Evolutionary conservation across 2,888 invertebrate genomes (phyloP).

Genomic region (Drosophila bunnanda): DNA sequence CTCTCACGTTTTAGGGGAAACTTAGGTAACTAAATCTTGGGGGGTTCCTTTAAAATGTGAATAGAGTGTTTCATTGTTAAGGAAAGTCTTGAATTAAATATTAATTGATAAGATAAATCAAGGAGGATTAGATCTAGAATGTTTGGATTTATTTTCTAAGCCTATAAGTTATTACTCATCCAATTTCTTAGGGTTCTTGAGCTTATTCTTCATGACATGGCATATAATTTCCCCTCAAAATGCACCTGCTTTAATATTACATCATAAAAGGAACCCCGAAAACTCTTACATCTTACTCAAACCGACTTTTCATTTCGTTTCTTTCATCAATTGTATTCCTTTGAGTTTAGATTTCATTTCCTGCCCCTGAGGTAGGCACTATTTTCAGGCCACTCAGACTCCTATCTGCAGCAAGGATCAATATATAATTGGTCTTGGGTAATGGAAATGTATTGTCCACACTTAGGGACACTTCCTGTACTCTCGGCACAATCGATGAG

Average conservation of each 20-base stretch:
- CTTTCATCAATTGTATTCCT: neutral
- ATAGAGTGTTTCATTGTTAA: neutral
- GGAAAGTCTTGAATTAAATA: too few species aligned
- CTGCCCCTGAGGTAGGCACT: slow-evolving; percentile 12
- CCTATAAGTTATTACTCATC: neutral
- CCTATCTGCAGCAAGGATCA: slow-evolving; percentile 27
- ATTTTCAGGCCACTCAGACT: neutral
- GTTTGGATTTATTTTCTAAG: neutral
- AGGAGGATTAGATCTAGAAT: neutral
- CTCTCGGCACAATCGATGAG: slow-evolving; percentile 50
- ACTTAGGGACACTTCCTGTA: slow-evolving; percentile 17
- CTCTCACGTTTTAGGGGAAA: neutral
- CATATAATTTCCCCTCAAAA: neutral
- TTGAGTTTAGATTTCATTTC: slow-evolving; percentile 27
- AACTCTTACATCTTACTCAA: slow-evolving; percentile 6
- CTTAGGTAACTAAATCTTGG: neutral
- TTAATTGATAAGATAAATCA: neutral
- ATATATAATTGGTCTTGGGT: slow-evolving; percentile 34
- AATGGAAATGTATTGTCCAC: slow-evolving; percentile 35
- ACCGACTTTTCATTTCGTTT: slow-evolving; percentile 7
- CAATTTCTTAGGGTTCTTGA: neutral
- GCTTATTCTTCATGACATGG: fast-evolving
- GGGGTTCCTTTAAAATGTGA: too few species aligned
- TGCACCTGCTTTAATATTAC: neutral
- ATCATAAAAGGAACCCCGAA: slow-evolving; percentile 1